Percentiles rank a stretch among this genome's conserved stretches.
Conservation (phyloP, 2,888 invertebrate genomes). For the Agapetus fuscipes region DNA sequence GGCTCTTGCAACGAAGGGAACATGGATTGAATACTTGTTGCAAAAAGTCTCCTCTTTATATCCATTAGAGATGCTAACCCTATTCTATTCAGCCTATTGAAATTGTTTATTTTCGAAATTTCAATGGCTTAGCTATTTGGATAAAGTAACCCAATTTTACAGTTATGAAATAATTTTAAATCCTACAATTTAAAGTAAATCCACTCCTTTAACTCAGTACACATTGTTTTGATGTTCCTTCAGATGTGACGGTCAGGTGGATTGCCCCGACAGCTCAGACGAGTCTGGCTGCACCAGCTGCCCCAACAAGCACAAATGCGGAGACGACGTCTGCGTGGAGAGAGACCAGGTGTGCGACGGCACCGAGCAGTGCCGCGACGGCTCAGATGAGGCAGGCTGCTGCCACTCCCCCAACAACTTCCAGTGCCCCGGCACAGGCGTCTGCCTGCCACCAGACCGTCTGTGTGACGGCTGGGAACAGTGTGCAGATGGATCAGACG, state of each 20-base stretch:
- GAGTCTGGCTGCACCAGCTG: slow-evolving; percentile 25
- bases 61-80: too few relatives aligned
- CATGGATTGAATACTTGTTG: too few relatives aligned
- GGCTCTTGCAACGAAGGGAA: too few relatives aligned
- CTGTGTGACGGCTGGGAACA: slow-evolving; percentile 71
- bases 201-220: too few relatives aligned
- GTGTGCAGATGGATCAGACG: slow-evolving; percentile 76
- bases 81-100: too few relatives aligned
- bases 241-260: slow-evolving; percentile 69
- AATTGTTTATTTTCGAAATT: too few relatives aligned
- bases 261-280: slow-evolving; percentile 78
- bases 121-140: too few relatives aligned
- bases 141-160: too few relatives aligned
- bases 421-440: slow-evolving; percentile 61
- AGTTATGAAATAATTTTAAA: too few relatives aligned
- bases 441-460: slow-evolving; percentile 57
- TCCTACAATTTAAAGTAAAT: too few relatives aligned
- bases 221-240: too few relatives aligned
- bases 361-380: slow-evolving; percentile 55
- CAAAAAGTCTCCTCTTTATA: too few relatives aligned
- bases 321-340: slow-evolving; percentile 49
- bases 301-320: slow-evolving; percentile 18
- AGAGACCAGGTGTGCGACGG: slow-evolving; percentile 52
- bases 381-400: slow-evolving; percentile 58
- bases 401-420: slow-evolving; percentile 54